phyloP scores from a whole-genome alignment of 1,140 invertebrate genomes.

The Lasaia peninsularis region DNA sequence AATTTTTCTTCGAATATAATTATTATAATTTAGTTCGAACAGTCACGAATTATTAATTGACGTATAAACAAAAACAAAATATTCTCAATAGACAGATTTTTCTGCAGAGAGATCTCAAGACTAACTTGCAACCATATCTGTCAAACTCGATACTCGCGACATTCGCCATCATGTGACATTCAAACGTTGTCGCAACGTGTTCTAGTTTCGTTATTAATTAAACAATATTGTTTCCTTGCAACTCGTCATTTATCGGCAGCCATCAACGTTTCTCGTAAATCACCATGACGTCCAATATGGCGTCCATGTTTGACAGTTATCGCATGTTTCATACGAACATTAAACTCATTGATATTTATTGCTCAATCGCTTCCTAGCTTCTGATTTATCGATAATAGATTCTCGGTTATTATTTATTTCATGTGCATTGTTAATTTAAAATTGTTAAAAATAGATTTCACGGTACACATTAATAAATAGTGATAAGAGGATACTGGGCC shows the following conservation, averaged over 20 bases:
- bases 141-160: no score
- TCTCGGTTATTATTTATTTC: conserved; percentile 56
- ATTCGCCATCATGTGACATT: no score
- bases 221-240: conserved; percentile 11
- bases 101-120: no score
- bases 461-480: background rate
- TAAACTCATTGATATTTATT: conserved; percentile 71
- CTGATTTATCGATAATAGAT: conserved; percentile 66
- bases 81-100: no score
- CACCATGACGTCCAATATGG: conserved; percentile 61
- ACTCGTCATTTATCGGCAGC: conserved; percentile 8
- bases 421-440: conserved; percentile 31
- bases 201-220: conserved; percentile 7
- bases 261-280: conserved; percentile 36
- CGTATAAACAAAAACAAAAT: no score
- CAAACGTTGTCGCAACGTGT: background rate
- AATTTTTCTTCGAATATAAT: no score
- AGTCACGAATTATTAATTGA: no score
- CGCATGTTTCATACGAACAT: conserved; percentile 58
- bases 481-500: no score
- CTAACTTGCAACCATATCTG: no score
- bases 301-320: conserved; percentile 55
- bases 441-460: conserved; percentile 1
- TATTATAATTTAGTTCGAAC: no score
- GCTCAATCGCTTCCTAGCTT: conserved; percentile 51